Evolutionary conservation across 1,140 invertebrate species (phyloP).

Genomic region (Drosophila jambulina): DNA sequence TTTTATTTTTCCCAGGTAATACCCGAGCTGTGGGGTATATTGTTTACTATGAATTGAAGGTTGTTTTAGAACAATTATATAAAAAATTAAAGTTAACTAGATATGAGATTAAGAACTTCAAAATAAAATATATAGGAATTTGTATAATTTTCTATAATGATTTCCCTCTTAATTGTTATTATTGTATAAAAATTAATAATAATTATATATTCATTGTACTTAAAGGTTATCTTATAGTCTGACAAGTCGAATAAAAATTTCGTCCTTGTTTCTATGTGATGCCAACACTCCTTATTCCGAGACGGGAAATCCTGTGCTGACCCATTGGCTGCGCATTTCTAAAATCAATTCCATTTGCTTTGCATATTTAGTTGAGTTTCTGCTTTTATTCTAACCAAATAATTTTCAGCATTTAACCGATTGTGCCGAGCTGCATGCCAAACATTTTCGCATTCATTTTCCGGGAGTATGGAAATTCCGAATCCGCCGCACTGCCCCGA

Average conservation of each 20-base stretch:
- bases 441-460: slow-evolving; percentile 26
- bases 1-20: slow-evolving; percentile 12
- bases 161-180: too few species aligned
- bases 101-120: neutral
- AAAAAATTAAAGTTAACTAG: too few species aligned
- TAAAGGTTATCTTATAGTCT: neutral
- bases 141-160: neutral
- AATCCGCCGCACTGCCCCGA: slow-evolving; percentile 14
- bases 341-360: slow-evolving; percentile 38
- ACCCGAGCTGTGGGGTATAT: neutral
- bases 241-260: neutral
- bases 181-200: too few species aligned
- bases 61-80: neutral
- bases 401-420: slow-evolving; percentile 33
- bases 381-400: slow-evolving; percentile 24
- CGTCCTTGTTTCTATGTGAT: neutral
- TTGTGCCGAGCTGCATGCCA: slow-evolving; percentile 11
- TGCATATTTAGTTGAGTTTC: slow-evolving; percentile 39
- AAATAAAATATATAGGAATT: neutral
- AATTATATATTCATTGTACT: rapidly evolving
- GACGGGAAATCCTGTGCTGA: neutral
- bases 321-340: slow-evolving; percentile 34
- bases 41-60: too few species aligned
- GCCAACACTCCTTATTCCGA: neutral
- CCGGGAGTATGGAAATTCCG: slow-evolving; percentile 11